Evolutionary conservation across 2,797 vertebrate species (phyloP), one percentile per base, ranked within the genome.

Genomic region (Valencia hispanica): DNA sequence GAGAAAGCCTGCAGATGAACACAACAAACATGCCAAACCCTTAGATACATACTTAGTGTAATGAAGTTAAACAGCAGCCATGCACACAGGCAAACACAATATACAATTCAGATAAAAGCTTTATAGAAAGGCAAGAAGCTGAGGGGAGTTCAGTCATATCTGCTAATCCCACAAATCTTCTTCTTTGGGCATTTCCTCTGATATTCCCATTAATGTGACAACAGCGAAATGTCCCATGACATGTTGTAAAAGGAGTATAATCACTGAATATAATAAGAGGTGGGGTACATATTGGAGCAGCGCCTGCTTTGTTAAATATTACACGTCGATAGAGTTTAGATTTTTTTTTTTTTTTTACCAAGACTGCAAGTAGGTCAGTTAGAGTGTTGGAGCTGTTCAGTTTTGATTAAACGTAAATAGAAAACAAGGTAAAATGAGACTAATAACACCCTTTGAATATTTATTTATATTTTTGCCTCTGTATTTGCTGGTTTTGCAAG

Each of bases 51-150:
- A 81, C 68, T 79, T 78, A 36, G 70, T 80, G 78, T 79, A 79
- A 85, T 79, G 55, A 89, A 90, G 59, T 72, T 75, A 73, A 82
- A 75, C 79, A 79, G 75, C 75, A 71, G 17, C 34, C 78, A 50
- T 30, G 73, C 84, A 82, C 78, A 81, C 73, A 84, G 27, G 78
- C 70, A 79, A 59, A 70, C 51, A 71, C 55, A 81, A 27, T 77
- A 36, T 63, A 72, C 45, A 80, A 73, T 83, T 41, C 27, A 74
- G 76, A 88, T 90, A 83, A 86, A 66, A 87, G 85, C 87, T 90
- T 88, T 82, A 82, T 88, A 82, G 86, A 84, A 86, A 90, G 78
- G 88, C 86, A 86, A 89, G 82, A 82, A 69, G 88, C 86, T 9
- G 51, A 70, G 86, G 55, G 84, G 87, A 87, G 70, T 90, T 88